Evolutionary conservation across 1,140 invertebrate species (phyloP), one percentile per base, ranked within the genome.

Genomic region (Zaprionus gabonicus): DNA sequence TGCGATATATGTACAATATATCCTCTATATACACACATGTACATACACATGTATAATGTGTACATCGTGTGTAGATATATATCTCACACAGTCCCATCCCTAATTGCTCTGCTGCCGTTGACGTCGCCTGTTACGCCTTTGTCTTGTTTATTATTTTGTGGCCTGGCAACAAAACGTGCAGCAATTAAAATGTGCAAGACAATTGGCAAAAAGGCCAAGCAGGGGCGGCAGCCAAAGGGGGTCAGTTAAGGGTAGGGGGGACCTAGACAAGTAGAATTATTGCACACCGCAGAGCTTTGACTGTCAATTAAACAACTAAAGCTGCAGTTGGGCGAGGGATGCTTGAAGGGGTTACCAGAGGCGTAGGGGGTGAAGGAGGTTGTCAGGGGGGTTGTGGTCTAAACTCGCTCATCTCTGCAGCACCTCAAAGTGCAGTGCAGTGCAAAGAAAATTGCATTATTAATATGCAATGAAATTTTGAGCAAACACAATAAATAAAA

Each of bases 401-500:
- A 17, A 9, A 0, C 31, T 10, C 9, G 9, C 31, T 31, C 31
- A 31, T 31, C 9, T 34, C 31, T 34, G 9, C 9, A 10, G 31
- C 41, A 17, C 41, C 66, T 60, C 77, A 71, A 62, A 67, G 62
- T 79, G 74, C 77, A 80, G 62, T 79, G 74, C 77, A 80, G 36
- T 34, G 31, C 57, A 64, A 17, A 46, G 60, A 78, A 84, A 87
- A 87, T 87, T 87, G 81, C 84, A 90, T 88, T 88, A 90, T 87
- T 87, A 87, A 87, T 87, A 90, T 87, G 84, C 85, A 84, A 87
- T 87, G 84, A 87, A 87, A 84, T 87, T 87, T n/a, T 78, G 71
- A 71, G 17, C 84, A 88, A 87, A 88, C 84, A 87, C 74, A 74
- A 87, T 87, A 87, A 87, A 87, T 87, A 88, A 87, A 78, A 81